Conservation (phyloP, 2,888 invertebrate genomes). For the Temnothorax rugatulus region DNA sequence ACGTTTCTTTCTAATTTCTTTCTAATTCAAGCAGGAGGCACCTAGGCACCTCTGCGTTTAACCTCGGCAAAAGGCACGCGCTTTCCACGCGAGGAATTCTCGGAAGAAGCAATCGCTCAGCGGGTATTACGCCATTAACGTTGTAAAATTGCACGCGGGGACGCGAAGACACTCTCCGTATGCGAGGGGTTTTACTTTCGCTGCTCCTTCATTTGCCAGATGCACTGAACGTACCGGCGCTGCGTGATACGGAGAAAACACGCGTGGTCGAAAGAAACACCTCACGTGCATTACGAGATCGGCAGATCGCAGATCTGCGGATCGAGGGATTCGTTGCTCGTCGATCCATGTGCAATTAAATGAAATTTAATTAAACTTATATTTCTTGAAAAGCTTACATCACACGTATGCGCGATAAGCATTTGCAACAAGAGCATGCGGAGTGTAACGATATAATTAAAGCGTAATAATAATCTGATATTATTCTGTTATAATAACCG, state of each 20-base stretch:
- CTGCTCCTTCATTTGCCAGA: constrained; percentile 68
- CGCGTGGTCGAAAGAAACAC: neutral
- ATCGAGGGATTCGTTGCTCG: neutral
- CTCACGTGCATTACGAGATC: neutral
- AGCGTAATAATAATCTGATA: neutral
- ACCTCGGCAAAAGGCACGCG: neutral
- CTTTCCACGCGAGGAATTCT: constrained; percentile 9
- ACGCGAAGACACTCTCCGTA: constrained; percentile 29
- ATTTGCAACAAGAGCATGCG: neutral
- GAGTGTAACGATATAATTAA: neutral
- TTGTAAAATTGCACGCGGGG: neutral
- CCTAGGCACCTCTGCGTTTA: neutral
- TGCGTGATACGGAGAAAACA: constrained; percentile 57
- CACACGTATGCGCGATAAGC: neutral
- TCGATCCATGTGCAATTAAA: neutral
- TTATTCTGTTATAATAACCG: neutral
- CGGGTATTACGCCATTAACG: constrained; percentile 18
- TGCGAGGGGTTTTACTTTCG: constrained; percentile 81
- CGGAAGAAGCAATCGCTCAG: neutral
- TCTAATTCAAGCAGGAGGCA: neutral
- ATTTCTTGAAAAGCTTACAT: no score
- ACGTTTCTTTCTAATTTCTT: neutral
- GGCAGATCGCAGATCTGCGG: neutral
- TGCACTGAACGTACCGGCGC: constrained; percentile 24
- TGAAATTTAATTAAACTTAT: neutral